phyloP scores from a whole-genome alignment of 2,113 vertebrate genomes.

The Calyptomena viridis region DNA sequence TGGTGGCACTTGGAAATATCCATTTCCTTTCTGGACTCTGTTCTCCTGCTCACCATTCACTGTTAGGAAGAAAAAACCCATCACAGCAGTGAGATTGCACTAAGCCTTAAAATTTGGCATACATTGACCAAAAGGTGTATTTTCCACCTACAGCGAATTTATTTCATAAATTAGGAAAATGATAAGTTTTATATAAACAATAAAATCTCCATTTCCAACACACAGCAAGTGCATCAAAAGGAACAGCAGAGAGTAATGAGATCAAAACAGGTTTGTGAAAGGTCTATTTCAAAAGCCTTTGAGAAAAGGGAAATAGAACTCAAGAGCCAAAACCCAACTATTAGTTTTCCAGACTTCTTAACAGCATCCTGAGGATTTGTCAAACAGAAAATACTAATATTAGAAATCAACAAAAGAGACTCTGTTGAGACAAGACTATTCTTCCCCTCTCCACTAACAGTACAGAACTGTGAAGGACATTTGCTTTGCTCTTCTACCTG shows the following conservation, averaged over 20 bases:
- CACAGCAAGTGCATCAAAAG: background rate
- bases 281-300: background rate
- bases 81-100: background rate
- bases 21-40: conserved; percentile 96
- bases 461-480: background rate
- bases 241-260: background rate
- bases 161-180: background rate
- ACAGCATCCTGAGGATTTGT: background rate
- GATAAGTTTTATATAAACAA: background rate
- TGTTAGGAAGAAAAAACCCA: conserved; percentile 44
- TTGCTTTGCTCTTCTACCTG: background rate
- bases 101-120: background rate
- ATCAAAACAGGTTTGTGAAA: background rate
- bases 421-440: background rate
- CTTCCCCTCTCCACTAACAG: background rate
- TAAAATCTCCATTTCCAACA: background rate
- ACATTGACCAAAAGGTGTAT: background rate
- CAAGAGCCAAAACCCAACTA: background rate
- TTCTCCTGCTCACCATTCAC: conserved; percentile 96
- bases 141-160: background rate
- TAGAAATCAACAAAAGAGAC: background rate
- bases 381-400: background rate
- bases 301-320: background rate
- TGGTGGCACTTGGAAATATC: conserved; percentile 98
- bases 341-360: background rate